These are phyloP conservation scores for Pelodiscus sinensis DNA, from an alignment of 2,113 vertebrate genomes.

Conservation along the genomic window DNA sequence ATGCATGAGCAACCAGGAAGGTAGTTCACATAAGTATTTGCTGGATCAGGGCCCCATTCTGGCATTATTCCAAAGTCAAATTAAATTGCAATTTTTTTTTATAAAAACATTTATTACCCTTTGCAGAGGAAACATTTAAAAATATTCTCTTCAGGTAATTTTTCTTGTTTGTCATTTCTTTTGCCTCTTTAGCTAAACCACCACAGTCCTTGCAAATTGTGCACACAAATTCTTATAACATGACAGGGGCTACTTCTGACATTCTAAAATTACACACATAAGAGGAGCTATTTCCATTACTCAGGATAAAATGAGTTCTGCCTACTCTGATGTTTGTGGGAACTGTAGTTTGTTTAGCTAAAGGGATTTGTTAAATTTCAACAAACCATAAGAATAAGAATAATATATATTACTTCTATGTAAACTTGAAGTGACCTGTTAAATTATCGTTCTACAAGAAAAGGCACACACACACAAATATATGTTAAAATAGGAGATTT, in stretches of 20 bases:
- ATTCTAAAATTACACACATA: neutral
- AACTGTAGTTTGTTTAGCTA: neutral
- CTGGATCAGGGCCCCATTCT: neutral
- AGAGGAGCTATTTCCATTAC: neutral
- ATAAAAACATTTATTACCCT: neutral
- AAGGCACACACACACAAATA: neutral
- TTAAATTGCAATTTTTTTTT: neutral
- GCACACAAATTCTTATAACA: neutral
- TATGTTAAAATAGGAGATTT: neutral
- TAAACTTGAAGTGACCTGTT: neutral
- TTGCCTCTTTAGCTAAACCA: neutral
- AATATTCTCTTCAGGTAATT: neutral
- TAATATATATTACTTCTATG: neutral
- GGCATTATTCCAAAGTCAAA: neutral
- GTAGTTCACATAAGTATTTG: neutral
- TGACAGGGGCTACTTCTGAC: neutral
- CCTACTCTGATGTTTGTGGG: neutral
- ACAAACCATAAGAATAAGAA: neutral
- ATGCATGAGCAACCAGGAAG: neutral
- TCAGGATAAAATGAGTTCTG: neutral
- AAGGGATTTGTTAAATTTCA: neutral
- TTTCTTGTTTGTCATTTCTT: neutral
- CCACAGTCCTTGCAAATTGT: neutral
- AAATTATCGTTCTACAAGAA: neutral
- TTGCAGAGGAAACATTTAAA: neutral